A percentile compares a stretch with the other conserved stretches of the same genome.
Conservation (phyloP, 2,888 invertebrate species). For the Andrena chrysosceles region DNA sequence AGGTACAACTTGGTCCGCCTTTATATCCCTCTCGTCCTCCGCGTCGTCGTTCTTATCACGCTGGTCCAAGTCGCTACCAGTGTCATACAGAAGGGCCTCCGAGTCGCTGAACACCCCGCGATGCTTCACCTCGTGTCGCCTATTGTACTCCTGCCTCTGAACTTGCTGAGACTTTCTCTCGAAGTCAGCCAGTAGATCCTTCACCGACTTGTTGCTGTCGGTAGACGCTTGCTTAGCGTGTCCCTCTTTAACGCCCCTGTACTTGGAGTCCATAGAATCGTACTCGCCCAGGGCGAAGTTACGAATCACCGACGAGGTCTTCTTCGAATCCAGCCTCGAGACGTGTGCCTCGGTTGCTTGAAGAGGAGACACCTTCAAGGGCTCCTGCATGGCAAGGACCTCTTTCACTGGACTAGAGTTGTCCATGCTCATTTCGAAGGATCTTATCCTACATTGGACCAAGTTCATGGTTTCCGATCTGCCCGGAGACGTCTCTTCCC, state of each 20-base stretch:
- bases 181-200: constrained; percentile 85
- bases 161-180: constrained; percentile 84
- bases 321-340: constrained; percentile 77
- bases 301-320: constrained; percentile 66
- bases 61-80: constrained; percentile 83
- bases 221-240: constrained; percentile 67
- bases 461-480: constrained; percentile 70
- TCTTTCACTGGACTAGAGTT: constrained; percentile 74
- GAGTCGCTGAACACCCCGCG: constrained; percentile 85
- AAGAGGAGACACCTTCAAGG: constrained; percentile 82
- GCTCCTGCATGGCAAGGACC: constrained; percentile 82
- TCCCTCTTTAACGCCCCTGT: constrained; percentile 47
- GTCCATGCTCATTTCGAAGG: constrained; percentile 78
- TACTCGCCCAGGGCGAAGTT: constrained; percentile 77
- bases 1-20: constrained; percentile 35
- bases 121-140: constrained; percentile 78
- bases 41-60: constrained; percentile 75
- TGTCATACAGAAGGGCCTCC: constrained; percentile 85
- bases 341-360: constrained; percentile 84
- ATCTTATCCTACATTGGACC: constrained; percentile 80
- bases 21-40: constrained; percentile 68
- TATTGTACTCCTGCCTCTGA: constrained; percentile 73
- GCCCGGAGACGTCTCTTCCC: constrained; percentile 6
- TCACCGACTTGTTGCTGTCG: constrained; percentile 83
- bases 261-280: constrained; percentile 37